Conservation (phyloP, 1,140 invertebrate genomes). For the Coptotermes formosanus region DNA sequence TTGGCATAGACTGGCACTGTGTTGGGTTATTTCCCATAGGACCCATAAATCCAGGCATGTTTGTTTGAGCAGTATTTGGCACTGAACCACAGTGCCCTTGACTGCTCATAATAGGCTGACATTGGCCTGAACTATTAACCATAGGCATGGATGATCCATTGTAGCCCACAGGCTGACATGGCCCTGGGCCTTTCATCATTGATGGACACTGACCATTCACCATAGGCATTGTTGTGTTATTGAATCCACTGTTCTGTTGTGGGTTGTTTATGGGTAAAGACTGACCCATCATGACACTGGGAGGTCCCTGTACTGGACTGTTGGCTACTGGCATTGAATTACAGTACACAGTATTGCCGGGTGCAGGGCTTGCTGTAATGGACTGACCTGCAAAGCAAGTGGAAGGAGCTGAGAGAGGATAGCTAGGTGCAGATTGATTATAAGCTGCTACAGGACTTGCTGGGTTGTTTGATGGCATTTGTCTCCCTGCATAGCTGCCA, state of each 20-base stretch:
- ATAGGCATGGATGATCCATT: neutral
- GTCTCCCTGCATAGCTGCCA: neutral
- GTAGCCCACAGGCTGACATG: neutral
- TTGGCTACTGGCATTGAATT: constrained; percentile 36
- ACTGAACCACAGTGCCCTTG: neutral
- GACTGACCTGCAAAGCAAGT: neutral
- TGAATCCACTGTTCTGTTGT: constrained; percentile 46
- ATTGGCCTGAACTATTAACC: constrained; percentile 47
- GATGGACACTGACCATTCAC: neutral
- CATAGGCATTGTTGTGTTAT: neutral
- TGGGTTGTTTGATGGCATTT: neutral
- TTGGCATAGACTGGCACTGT: constrained; percentile 38
- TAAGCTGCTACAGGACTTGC: neutral
- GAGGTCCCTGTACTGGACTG: constrained; percentile 49
- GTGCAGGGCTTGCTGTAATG: neutral
- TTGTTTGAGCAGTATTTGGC: neutral
- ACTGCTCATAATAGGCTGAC: neutral
- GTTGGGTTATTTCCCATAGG: constrained; percentile 45
- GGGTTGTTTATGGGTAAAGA: constrained; percentile 36
- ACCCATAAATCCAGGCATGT: neutral
- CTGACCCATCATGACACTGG: neutral
- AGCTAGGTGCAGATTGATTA: neutral
- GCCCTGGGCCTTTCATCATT: neutral
- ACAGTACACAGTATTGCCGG: neutral
- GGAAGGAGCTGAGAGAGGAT: neutral